Base-by-base conservation (phyloP, 2,888 invertebrate genomes). In the Acronicta psi region DNA sequence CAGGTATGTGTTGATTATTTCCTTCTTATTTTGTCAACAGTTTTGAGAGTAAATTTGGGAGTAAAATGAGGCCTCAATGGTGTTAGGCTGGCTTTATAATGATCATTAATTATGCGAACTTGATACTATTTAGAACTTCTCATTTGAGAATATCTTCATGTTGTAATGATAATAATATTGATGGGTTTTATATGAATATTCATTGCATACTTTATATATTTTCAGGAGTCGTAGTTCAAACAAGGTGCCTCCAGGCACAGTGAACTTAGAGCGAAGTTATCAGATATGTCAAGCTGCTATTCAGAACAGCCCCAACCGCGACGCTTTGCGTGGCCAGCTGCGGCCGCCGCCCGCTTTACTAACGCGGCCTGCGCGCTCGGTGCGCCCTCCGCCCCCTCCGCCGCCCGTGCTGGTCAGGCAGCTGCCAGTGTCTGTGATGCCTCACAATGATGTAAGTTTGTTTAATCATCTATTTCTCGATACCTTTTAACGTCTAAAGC, bases 221-320 rank as follows among this genome's bases (percentile, higher is more conserved):
- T 93, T 52, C 81, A 92, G 95, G 53, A 95, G 93, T 75, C 93
- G 95, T 45, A 95, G 95, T 72, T 95, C 95, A 8, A 97, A 96
- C 80, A 97, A 97, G 86, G 96, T 97, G 62, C 98, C 98, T 0
- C 98, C 98, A 0, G 98, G 98, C 1, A 97, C 97, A 5, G 98
- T 99, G 34, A 99, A 99, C 91, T 92, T 99, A 53, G 98, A 99
- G 86, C 95, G 99, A 56, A 99, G 99, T 85, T 98, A 98, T 89
- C 98, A 99, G 92, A 99, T 99, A 79, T 98, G 98, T 81, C 97
- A 97, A 89, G 97, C 97, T 41, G 97, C 97, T n/a, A 98, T 99
- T 70, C 98, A 98, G 91, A 98, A 98, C 88, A 98, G 98, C 84
- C 98, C 98, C 0, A 98, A 98, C 91, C 95, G 98, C 16, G 98